Conservation (phyloP, 1,140 invertebrate species). For the Achatina immaculata region DNA sequence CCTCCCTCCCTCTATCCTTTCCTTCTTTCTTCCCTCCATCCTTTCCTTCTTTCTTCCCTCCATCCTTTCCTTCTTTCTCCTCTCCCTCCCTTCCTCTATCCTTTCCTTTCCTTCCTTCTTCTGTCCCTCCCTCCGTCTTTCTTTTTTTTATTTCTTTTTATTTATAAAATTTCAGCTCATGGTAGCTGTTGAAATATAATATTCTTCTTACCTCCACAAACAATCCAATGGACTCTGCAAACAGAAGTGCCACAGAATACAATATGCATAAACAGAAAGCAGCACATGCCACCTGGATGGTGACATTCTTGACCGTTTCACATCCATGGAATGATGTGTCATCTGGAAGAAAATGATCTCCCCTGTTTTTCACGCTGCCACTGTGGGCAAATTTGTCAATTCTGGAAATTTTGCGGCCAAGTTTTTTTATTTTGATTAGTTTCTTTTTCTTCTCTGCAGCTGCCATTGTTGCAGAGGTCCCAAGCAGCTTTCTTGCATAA, state of each 20-base stretch:
- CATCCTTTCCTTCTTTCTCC: no score
- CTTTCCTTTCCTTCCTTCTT: neutral
- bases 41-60: neutral
- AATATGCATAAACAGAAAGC: conserved; percentile 61
- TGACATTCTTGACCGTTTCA: conserved; percentile 43
- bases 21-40: no score
- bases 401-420: conserved; percentile 44
- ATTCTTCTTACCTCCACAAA: conserved; percentile 62
- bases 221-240: conserved; percentile 62
- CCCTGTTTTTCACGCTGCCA: conserved; percentile 33
- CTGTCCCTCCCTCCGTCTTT: neutral
- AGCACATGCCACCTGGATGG: conserved; percentile 52
- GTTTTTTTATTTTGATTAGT: conserved; percentile 47
- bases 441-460: conserved; percentile 42
- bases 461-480: conserved; percentile 23
- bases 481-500: conserved; percentile 57
- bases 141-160: no score
- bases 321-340: conserved; percentile 47
- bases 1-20: neutral
- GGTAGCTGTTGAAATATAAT: no score
- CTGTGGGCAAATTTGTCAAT: conserved; percentile 59
- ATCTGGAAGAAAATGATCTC: conserved; percentile 41
- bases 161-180: no score
- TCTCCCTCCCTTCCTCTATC: neutral
- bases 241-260: conserved; percentile 59